These are phyloP conservation scores for Masticophis lateralis DNA, from an alignment of 2,797 vertebrate species.

Conservation along the genomic window DNA sequence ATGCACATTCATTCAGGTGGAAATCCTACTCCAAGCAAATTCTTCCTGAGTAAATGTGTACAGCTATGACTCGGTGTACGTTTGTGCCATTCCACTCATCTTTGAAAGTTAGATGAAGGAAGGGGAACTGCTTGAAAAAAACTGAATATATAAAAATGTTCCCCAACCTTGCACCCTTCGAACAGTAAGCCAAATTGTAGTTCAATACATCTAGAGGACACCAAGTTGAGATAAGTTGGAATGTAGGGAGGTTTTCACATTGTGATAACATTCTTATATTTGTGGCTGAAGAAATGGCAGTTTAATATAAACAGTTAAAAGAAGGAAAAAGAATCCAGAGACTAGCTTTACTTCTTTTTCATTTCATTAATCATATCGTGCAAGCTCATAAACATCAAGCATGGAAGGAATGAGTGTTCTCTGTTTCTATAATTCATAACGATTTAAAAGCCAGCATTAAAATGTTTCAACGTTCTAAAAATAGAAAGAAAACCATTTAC, in stretches of 20 bases:
- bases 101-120: slow-evolving; percentile 8
- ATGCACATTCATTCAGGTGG: not conserved
- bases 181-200: not conserved
- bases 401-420: slow-evolving; percentile 27
- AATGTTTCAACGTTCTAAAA: slow-evolving; percentile 36
- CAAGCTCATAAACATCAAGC: slow-evolving; percentile 45
- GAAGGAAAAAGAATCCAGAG: slow-evolving; percentile 21
- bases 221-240: not conserved
- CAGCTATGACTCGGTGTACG: not conserved
- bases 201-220: not conserved
- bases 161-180: not conserved
- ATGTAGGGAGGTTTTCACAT: slow-evolving; percentile 5
- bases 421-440: slow-evolving; percentile 35
- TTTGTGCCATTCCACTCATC: not conserved
- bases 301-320: slow-evolving; percentile 38
- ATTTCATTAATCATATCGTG: slow-evolving; percentile 31
- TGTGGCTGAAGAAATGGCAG: slow-evolving; percentile 16
- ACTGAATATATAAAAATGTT: not conserved
- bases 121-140: slow-evolving; percentile 26
- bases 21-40: not conserved
- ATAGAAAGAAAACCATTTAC: not conserved
- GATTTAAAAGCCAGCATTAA: slow-evolving; percentile 15
- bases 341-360: slow-evolving; percentile 40
- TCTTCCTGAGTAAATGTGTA: not conserved
- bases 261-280: slow-evolving; percentile 14